Evolutionary conservation across 2,888 invertebrate species (phyloP).

Genomic region (Amphipoea oculea): DNA sequence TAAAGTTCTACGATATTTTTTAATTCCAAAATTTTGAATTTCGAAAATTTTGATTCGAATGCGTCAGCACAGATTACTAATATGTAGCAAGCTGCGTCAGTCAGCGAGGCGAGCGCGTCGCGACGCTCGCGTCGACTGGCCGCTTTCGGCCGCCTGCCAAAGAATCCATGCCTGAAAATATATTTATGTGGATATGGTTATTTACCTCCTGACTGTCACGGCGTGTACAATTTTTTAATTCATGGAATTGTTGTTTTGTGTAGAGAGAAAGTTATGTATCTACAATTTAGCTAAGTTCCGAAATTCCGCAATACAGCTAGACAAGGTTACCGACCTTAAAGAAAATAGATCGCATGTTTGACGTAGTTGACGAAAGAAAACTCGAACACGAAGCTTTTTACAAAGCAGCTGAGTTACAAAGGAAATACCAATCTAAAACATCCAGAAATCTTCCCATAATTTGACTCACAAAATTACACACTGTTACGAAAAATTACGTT

Average conservation of each 20-base stretch:
- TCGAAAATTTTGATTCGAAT: conserved; percentile 72
- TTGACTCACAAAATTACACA: conserved; percentile 7
- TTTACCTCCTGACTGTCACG: conserved; percentile 72
- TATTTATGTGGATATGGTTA: conserved; percentile 87
- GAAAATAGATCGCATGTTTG: conserved; percentile 38
- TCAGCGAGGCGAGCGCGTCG: conserved; percentile 81
- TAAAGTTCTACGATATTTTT: conserved; percentile 52
- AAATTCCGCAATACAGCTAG: conserved; percentile 16
- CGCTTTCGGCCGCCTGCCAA: conserved; percentile 87
- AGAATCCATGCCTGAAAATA: conserved; percentile 86
- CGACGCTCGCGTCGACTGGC: conserved; percentile 85
- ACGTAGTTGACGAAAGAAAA: conserved; percentile 20
- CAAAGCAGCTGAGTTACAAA: background rate
- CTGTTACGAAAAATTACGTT: conserved; percentile 24
- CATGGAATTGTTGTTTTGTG: conserved; percentile 15
- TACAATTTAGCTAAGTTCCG: conserved; percentile 1
- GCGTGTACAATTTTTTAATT: conserved; percentile 61
- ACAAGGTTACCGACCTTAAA: conserved; percentile 35
- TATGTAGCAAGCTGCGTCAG: too few species aligned
- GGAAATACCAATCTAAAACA: conserved; percentile 4
- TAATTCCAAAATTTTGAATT: conserved; percentile 68
- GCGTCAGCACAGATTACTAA: too few species aligned
- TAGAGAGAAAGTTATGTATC: background rate
- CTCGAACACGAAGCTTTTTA: background rate
- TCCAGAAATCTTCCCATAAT: background rate